Conservation (phyloP, 2,797 vertebrate species). For the Lepus townsendii region DNA sequence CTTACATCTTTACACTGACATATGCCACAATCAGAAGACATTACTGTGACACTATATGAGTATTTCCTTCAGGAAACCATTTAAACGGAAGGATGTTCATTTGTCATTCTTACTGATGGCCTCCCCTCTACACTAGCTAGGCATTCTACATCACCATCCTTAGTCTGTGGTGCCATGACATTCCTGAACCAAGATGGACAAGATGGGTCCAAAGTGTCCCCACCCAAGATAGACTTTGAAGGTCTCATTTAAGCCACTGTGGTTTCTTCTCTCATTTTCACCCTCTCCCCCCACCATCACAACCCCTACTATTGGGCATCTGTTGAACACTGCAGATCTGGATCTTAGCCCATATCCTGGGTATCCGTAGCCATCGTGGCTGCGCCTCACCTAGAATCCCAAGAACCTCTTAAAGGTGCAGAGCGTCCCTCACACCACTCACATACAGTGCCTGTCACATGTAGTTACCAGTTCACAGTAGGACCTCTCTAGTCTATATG, state of each 20-base stretch:
- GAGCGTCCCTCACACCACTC: background rate
- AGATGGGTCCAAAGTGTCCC: too few species aligned
- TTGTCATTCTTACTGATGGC: background rate
- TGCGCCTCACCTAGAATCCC: background rate
- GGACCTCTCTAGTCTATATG: background rate
- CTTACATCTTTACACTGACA: background rate
- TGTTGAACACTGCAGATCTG: background rate
- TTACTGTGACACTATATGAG: background rate
- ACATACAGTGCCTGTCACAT: background rate
- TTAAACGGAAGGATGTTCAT: background rate
- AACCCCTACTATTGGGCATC: background rate
- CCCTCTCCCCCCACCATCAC: too few species aligned
- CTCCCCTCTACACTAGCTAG: background rate
- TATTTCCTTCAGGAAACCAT: background rate
- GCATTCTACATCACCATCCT: background rate
- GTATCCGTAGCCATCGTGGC: background rate
- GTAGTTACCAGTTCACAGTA: background rate
- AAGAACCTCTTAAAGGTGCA: background rate
- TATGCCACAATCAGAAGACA: background rate
- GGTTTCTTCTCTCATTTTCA: background rate
- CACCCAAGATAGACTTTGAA: background rate
- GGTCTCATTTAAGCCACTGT: too few species aligned
- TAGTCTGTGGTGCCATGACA: background rate
- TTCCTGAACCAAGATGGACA: background rate
- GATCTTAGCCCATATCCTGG: background rate